Evolutionary conservation across 2,797 vertebrate genomes (phyloP), one percentile per base, ranked within the genome.

Genomic region (Podarcis lilfordi): DNA sequence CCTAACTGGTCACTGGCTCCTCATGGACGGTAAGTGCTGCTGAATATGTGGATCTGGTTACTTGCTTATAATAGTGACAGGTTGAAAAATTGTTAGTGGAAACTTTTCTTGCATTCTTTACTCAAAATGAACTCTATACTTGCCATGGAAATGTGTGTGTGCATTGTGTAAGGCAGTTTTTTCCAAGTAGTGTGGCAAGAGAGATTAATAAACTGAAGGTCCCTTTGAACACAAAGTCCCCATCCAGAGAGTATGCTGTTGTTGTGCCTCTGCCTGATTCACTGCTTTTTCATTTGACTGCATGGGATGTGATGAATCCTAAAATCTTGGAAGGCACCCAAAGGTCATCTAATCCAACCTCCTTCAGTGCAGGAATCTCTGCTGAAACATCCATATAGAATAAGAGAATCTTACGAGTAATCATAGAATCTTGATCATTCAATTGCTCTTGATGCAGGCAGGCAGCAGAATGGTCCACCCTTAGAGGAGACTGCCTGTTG

Each of bases 1-100:
- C 94, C 97, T 99, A 69, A 99, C 99, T 17, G 99, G 99, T 94
- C 99, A 99, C 94, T 99, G 99, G 99, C 98, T 99, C 61, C 98
- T 99, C 86, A 99, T 99, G 99, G 99, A 99, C 7, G 99, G 99
- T 99, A 91, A 92, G 98, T 96, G 80, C 72, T 96, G 80, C 72
- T 40, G 72, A 21, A 37, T 25, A 68, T 79, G 68, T 21, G 72
- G 85, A 82, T 45, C 13, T 69, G 45, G 66, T 72, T 68, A 0
- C 45, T 88, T 50, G 0, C 82, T 80, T 13, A 6, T 79, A 71
- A 25, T 69, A 29, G 21, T 83, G 40, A 23, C 23, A 32, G 86
- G 1, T 55, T 55, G 25, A 87, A 82, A 50, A 80, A 79, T 32
- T 75, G 82, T 59, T 85, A 0, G 23, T 61, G 19, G 37, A 80